Conservation (phyloP, 2,797 vertebrate genomes). For the Toxotes lorentzi region DNA sequence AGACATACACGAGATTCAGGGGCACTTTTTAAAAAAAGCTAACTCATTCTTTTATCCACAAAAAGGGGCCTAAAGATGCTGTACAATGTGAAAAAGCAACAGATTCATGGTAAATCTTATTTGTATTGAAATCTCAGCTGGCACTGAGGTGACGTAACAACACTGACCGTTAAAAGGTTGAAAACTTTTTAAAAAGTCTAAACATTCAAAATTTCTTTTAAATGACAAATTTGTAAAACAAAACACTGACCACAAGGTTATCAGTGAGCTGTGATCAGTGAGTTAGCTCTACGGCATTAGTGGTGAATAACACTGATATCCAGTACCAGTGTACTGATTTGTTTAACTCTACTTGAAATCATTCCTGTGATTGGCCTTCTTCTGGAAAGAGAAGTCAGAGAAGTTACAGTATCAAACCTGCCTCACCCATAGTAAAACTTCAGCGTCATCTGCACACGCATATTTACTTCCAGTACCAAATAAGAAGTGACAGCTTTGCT, state of each 20-base stretch:
- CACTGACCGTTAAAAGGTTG: not conserved
- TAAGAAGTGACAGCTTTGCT: not conserved
- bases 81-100: too few species aligned
- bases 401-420: slow-evolving; percentile 3
- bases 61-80: too few species aligned
- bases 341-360: not conserved
- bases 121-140: too few species aligned
- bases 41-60: too few species aligned
- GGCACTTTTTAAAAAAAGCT: too few species aligned
- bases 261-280: too few species aligned
- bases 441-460: not conserved
- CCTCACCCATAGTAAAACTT: not conserved
- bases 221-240: too few species aligned
- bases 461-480: not conserved
- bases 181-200: not conserved
- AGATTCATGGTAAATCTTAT: too few species aligned
- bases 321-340: not conserved
- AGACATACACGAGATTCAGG: too few species aligned
- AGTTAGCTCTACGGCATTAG: not conserved
- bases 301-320: not conserved
- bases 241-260: too few species aligned
- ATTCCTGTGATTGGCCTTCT: not conserved
- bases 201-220: not conserved
- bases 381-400: not conserved
- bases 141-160: not conserved